Evolutionary conservation across 2,888 invertebrate species (phyloP), one percentile per base, ranked within the genome.

Genomic region (Nudaria mundana): DNA sequence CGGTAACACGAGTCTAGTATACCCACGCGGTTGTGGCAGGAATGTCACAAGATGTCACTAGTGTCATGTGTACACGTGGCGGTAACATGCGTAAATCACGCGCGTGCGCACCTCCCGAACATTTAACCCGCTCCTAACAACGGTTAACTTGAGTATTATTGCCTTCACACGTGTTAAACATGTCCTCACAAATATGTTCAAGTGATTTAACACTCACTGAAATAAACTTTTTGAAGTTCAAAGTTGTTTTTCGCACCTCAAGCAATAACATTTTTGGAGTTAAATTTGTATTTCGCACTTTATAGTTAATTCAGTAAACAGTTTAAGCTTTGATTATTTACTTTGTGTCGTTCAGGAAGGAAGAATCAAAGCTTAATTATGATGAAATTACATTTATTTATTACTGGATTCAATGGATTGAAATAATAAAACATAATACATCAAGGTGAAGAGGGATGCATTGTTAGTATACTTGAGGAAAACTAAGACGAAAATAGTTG

Each of bases 41-140:
- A 37, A 37, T 41, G 36, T 41, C 13, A n/a, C 28, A 22, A 4
- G 24, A 16, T 25, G 25, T 33, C 26, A 16, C 20, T 3, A 10
- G 35, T 23, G n/a, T 15, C 29, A 20, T 13, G 40, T 35, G 30
- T 20, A 22, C 35, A 36, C 25, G 24, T 36, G 40, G 2, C 24
- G 20, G 11, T 14, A 3, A 22, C 0, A n/a, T 23, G 18, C 30
- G 32, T 41, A 40, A 25, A 40, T 37, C 32, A 31, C 11, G 15
- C n/a, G 24, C 22, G 20, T 3, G 24, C 36, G 28, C 10, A 12
- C 25, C 40, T 24, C 6, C 14, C 13, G 10, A 14, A 22, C 47
- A 34, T 34, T 28, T 26, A 31, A 43, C 53, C 40, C 43, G 15
- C 33, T 42, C 33, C 35, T 26, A 20, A 42, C 26, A 16, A 38